Base-by-base conservation (phyloP, 2,797 vertebrate genomes). In the Malacoraja senta region DNA sequence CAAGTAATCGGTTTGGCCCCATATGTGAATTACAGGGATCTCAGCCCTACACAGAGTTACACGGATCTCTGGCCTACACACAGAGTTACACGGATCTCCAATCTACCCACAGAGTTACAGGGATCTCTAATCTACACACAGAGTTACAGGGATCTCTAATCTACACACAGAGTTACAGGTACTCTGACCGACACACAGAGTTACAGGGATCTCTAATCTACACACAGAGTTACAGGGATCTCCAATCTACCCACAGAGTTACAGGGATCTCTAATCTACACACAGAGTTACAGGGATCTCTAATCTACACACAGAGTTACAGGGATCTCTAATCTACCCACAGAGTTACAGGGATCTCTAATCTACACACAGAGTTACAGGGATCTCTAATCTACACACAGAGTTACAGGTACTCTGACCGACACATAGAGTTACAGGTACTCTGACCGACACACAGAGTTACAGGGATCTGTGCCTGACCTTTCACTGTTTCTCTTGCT, bases 401-500 rank as follows among this genome's bases (percentile, higher is more conserved):
- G 58, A 19, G 15, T 86, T n/a, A 58, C 6, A 0, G 1, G 71
- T 1, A 29, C 44, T 44, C 44, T 44, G 44, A 2, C 44, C 44
- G 2, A 44, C 44, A 44, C 44, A 44, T 3, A 3, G 2, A 44
- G 2, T 44, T 44, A 44, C 44, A 44, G 44, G 44, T 44, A 2
- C 44, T 44, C 44, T 44, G 44, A 65, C 7, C n/a, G 21, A 8
- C n/a, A 4, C 13, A 1, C 58, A 86, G 58, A 32, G n/a, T 86
- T n/a, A 58, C 7, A 0, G 1, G 71, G 13, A 29, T 92, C 44
- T 32, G 21, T 53, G 29, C 38, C 26, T 53, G 29, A 15, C n/a
- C 13, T 53, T 15, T 17, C 29, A 13, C 24, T 26, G 2, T 76
- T 76, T 76, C 24, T 76, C 91, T 94, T 94, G 90, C 94, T 93